phyloP scores from a whole-genome alignment of 2,888 invertebrate species.

The Chironomus tentans region DNA sequence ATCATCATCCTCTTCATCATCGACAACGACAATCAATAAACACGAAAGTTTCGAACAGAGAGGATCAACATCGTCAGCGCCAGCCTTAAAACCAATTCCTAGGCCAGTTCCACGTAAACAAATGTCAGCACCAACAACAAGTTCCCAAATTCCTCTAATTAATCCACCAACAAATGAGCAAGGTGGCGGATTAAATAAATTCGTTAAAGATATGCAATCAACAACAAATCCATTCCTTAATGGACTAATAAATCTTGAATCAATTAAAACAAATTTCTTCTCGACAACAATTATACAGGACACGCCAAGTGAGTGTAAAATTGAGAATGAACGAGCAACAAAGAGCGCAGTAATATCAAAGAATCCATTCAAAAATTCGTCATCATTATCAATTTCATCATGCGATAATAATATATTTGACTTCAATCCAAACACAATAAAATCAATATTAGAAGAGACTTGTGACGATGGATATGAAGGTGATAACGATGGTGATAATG shows the following conservation, averaged over 20 bases:
- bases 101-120: constrained; percentile 38
- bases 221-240: constrained; percentile 32
- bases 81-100: constrained; percentile 22
- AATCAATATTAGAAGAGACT: constrained; percentile 27
- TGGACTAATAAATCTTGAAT: constrained; percentile 27
- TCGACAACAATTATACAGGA: constrained; percentile 2
- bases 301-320: constrained; percentile 4
- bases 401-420: constrained; percentile 29
- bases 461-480: constrained; percentile 17
- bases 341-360: constrained; percentile 14
- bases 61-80: not conserved
- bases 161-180: constrained; percentile 29
- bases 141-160: constrained; percentile 28
- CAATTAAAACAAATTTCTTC: constrained; percentile 21
- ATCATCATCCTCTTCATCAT: not conserved
- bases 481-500: constrained; percentile 9
- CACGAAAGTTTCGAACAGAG: constrained; percentile 11
- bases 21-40: not conserved
- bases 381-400: not conserved
- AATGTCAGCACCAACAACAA: constrained; percentile 28
- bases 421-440: constrained; percentile 29
- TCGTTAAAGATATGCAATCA: constrained; percentile 28
- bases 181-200: constrained; percentile 27
- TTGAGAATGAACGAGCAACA: constrained; percentile 2
- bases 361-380: constrained; percentile 24